These are phyloP conservation scores for Cricetomys ansorgei DNA, from an alignment of 2,113 vertebrate genomes.

Conservation along the genomic window DNA sequence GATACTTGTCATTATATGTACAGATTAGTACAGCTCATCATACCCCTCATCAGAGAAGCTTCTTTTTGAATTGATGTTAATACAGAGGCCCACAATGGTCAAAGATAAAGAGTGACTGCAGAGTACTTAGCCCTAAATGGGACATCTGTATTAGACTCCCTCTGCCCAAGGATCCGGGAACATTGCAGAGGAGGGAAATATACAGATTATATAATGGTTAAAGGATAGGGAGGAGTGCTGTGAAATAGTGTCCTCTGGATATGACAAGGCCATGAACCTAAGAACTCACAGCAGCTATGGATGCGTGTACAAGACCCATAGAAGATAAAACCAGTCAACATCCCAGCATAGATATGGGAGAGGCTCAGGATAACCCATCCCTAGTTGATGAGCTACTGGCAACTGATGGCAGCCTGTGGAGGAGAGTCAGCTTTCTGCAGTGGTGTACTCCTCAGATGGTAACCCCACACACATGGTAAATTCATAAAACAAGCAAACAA, in stretches of 20 bases:
- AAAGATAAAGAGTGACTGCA: not conserved
- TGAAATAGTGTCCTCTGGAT: not conserved
- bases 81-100: not conserved
- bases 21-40: not conserved
- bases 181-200: not conserved
- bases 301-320: not conserved
- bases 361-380: not conserved
- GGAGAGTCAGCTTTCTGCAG: not conserved
- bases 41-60: not conserved
- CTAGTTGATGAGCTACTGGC: not conserved
- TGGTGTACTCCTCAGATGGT: not conserved
- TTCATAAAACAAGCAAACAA: not conserved
- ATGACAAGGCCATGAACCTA: too few species aligned
- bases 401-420: not conserved
- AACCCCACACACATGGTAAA: not conserved
- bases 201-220: not conserved
- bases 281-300: not conserved
- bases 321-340: not conserved
- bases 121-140: not conserved
- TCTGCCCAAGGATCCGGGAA: not conserved
- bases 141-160: not conserved
- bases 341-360: not conserved
- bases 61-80: not conserved
- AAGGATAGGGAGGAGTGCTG: too few species aligned
- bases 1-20: not conserved